Evolutionary conservation across 2,113 vertebrate genomes (phyloP).

Genomic region (Eudyptes chrysolophus): DNA sequence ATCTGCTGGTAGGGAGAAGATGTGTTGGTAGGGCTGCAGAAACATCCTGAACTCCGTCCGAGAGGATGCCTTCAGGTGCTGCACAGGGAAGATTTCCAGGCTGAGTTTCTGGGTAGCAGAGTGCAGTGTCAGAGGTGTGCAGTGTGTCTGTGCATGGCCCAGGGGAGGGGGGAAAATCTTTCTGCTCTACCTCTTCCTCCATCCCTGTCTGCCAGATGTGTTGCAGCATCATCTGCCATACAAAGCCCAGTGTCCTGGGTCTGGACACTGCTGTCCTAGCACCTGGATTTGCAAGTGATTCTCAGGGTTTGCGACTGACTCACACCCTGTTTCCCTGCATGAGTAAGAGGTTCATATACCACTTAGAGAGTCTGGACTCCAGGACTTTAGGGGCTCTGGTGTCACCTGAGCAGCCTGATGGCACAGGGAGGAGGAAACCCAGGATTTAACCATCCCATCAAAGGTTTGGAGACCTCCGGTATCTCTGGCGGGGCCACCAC

Average conservation of each 20-base stretch:
- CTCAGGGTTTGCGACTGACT: not conserved
- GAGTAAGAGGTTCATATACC: not conserved
- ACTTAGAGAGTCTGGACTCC: not conserved
- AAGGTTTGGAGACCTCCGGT: not conserved
- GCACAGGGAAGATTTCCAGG: not conserved
- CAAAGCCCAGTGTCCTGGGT: not conserved
- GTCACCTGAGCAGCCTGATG: not conserved
- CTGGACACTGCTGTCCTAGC: not conserved
- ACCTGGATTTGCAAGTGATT: not conserved
- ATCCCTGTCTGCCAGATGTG: not conserved
- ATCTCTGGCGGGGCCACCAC: not conserved
- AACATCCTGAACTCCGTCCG: not conserved
- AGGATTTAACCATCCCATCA: not conserved
- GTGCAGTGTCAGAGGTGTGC: not conserved
- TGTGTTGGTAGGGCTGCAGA: not conserved
- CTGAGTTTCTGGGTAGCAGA: not conserved
- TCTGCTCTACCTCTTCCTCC: not conserved
- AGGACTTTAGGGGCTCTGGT: not conserved
- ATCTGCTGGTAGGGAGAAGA: not conserved
- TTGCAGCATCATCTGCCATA: not conserved
- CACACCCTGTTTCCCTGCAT: not conserved
- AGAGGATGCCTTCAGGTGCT: not conserved
- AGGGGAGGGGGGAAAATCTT: not conserved
- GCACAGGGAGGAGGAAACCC: not conserved
- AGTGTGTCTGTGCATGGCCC: fast-evolving